Evolutionary conservation across 2,888 invertebrate species (phyloP).

Genomic region (Dorcus hopei): DNA sequence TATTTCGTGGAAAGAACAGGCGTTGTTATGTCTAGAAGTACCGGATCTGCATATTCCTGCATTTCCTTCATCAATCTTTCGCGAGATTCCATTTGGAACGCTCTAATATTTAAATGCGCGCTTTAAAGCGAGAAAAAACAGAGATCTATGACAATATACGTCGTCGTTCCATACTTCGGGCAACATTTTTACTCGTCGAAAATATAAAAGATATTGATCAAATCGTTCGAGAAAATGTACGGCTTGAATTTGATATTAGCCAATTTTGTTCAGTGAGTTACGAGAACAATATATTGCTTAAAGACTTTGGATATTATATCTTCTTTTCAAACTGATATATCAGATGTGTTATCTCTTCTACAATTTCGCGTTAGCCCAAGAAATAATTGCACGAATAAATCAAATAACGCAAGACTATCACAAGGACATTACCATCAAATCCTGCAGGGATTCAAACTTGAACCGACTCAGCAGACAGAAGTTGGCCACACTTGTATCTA

Average conservation of each 20-base stretch:
- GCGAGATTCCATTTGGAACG: neutral
- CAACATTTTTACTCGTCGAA: conserved; percentile 4
- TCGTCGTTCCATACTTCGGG: neutral
- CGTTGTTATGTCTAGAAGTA: conserved; percentile 1
- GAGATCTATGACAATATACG: conserved; percentile 4
- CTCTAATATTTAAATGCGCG: neutral
- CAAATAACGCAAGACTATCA: conserved; percentile 14
- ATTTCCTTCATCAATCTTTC: conserved; percentile 7
- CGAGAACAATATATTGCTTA: no score
- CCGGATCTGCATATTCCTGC: conserved; percentile 7
- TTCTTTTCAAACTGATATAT: no score
- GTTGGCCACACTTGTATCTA: conserved; percentile 38
- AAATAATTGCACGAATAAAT: conserved; percentile 8
- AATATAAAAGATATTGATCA: conserved; percentile 27
- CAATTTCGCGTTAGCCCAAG: neutral
- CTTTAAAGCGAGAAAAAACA: neutral
- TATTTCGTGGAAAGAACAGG: neutral
- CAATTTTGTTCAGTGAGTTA: conserved; percentile 19
- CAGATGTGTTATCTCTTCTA: conserved; percentile 4
- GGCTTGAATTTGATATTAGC: conserved; percentile 30
- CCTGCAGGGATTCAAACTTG: conserved; percentile 21
- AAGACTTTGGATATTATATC: no score
- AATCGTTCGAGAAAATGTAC: conserved; percentile 26
- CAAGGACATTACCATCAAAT: conserved; percentile 19
- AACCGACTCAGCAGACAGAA: conserved; percentile 31